Conservation (phyloP, 2,113 vertebrate genomes). For the Ochotona princeps region DNA sequence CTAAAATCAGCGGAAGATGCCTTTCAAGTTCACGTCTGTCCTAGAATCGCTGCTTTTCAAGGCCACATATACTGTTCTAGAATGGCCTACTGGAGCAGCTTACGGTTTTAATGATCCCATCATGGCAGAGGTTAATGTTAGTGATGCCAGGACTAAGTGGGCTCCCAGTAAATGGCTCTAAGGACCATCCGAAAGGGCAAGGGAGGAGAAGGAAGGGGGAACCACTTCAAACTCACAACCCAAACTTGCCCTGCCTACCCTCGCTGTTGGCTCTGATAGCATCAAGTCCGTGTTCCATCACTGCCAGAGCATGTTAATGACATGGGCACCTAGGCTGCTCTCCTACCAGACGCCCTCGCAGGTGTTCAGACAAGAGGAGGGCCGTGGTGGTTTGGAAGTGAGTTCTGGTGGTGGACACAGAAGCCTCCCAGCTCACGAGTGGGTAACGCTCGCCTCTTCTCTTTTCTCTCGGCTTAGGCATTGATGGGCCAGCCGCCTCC, state of each 20-base stretch:
- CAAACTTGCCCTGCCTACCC: too few species aligned
- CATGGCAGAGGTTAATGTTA: not conserved
- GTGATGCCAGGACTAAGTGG: not conserved
- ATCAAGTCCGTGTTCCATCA: not conserved
- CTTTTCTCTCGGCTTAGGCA: constrained; percentile 85
- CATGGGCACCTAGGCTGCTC: not conserved
- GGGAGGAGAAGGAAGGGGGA: too few species aligned
- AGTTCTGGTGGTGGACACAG: not conserved
- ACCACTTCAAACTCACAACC: not conserved
- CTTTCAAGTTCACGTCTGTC: not conserved
- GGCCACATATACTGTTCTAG: not conserved
- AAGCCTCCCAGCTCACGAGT: not conserved
- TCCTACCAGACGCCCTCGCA: not conserved
- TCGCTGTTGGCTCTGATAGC: not conserved
- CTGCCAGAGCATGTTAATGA: not conserved
- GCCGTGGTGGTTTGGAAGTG: not conserved
- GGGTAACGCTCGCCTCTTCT: not conserved
- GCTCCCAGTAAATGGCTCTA: not conserved
- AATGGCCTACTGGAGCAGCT: not conserved
- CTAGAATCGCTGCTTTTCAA: constrained; percentile 12
- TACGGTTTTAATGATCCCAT: not conserved
- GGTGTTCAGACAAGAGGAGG: not conserved
- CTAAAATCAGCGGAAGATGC: not conserved
- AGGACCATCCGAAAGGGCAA: not conserved
- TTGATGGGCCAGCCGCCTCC: constrained; percentile 93